Conservation (phyloP, 2,888 invertebrate species). For the Ceraclea dissimilis region DNA sequence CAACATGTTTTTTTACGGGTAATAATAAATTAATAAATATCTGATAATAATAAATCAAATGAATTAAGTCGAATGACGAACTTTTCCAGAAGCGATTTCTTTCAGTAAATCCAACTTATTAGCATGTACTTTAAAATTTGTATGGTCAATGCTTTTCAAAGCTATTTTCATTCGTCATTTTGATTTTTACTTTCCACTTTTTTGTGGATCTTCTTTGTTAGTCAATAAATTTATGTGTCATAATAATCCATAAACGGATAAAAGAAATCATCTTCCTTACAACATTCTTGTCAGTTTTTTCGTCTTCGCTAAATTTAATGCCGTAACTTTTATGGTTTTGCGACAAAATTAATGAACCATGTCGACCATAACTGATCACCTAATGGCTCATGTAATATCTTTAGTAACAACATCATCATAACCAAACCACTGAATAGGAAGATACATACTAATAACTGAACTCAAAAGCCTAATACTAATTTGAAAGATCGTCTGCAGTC, state of each 20-base stretch:
- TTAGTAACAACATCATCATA: background rate
- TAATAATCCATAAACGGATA: background rate
- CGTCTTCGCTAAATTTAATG: slow-evolving; percentile 5
- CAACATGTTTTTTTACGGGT: no score
- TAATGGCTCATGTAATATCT: background rate
- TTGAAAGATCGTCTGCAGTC: slow-evolving; percentile 8
- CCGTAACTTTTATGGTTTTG: slow-evolving; percentile 18
- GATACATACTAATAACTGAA: no score
- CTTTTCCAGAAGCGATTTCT: no score
- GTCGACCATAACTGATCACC: slow-evolving; percentile 12
- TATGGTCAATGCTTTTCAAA: no score
- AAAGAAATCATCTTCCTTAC: background rate
- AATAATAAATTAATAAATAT: no score
- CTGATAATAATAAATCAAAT: no score
- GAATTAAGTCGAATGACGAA: no score
- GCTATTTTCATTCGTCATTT: no score
- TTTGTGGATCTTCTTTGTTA: no score
- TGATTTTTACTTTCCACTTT: no score
- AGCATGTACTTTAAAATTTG: no score
- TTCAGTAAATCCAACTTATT: no score
- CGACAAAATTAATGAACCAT: slow-evolving; percentile 22
- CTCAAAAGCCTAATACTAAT: slow-evolving; percentile 6
- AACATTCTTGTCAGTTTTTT: background rate
- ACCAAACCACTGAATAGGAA: background rate
- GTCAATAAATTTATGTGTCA: background rate